Conservation (phyloP, 2,113 vertebrate genomes). For the Chaetops frenatus region DNA sequence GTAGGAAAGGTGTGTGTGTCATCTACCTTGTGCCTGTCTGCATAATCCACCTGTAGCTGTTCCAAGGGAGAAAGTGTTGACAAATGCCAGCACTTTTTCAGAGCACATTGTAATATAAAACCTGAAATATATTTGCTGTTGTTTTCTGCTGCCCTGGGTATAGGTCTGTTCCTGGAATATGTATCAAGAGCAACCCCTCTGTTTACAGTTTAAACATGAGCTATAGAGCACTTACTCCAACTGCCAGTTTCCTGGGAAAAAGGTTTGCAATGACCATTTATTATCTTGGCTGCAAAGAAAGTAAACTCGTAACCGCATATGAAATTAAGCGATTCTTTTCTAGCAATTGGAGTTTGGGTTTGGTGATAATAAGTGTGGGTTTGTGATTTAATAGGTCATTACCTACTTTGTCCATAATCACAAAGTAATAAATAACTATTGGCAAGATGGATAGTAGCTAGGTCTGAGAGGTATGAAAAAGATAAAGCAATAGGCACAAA, state of each 20-base stretch:
- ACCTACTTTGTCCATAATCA: constrained; percentile 47
- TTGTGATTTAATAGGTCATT: constrained; percentile 59
- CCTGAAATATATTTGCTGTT: background rate
- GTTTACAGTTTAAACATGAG: constrained; percentile 25
- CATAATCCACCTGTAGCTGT: background rate
- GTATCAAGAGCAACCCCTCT: background rate
- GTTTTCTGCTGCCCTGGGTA: background rate
- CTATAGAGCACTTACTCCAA: background rate
- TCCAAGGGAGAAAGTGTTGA: background rate
- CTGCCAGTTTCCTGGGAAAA: constrained; percentile 39
- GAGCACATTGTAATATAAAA: background rate
- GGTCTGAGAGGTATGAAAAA: background rate
- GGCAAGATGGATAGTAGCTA: constrained; percentile 48
- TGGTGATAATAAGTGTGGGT: constrained; percentile 39
- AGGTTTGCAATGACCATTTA: background rate
- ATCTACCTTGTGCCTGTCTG: background rate
- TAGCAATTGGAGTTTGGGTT: constrained; percentile 9
- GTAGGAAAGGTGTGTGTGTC: background rate
- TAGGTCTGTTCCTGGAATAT: constrained; percentile 2
- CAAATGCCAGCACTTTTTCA: background rate
- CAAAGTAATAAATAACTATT: constrained; percentile 48
- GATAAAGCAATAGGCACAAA: constrained; percentile 10
- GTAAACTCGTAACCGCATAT: background rate
- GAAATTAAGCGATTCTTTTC: constrained; percentile 4
- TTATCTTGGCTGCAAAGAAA: constrained; percentile 2